Percentiles rank a stretch among this genome's conserved stretches.
These are phyloP conservation scores for Pterophyllum scalare DNA, from an alignment of 2,113 vertebrate species.

Conservation along the genomic window DNA sequence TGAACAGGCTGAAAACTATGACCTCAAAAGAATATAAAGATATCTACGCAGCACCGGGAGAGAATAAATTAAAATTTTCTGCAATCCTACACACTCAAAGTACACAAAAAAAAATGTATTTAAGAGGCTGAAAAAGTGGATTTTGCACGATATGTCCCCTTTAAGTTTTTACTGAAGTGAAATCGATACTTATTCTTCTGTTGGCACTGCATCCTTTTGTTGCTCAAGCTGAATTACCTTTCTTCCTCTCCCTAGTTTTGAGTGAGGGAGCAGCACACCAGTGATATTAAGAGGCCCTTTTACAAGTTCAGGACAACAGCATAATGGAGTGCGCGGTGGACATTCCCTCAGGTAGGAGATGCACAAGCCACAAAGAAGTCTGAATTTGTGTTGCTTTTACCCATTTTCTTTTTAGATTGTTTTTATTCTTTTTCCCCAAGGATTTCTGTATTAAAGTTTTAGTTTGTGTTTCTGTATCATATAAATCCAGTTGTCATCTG, in stretches of 20 bases:
- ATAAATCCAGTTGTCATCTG: neutral
- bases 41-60: too few relatives aligned
- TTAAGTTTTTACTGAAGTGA: neutral
- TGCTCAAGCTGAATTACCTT: neutral
- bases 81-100: too few relatives aligned
- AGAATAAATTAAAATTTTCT: too few relatives aligned
- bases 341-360: constrained; percentile 71
- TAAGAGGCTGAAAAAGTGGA: too few relatives aligned
- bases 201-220: neutral
- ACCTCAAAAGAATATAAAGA: too few relatives aligned
- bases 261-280: constrained; percentile 17
- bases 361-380: neutral
- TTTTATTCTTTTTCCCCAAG: neutral
- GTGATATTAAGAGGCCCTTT: constrained; percentile 19
- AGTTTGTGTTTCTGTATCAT: neutral
- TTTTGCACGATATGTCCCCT: too few relatives aligned
- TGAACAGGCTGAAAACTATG: too few relatives aligned
- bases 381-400: neutral
- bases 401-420: neutral
- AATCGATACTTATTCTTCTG: neutral
- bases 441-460: neutral
- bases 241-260: constrained; percentile 31
- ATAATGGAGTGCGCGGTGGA: constrained; percentile 78
- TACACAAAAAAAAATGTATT: too few relatives aligned
- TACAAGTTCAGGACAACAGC: neutral